Base-by-base conservation (phyloP, 2,797 vertebrate species). In the Cercopithecus neglectus region DNA sequence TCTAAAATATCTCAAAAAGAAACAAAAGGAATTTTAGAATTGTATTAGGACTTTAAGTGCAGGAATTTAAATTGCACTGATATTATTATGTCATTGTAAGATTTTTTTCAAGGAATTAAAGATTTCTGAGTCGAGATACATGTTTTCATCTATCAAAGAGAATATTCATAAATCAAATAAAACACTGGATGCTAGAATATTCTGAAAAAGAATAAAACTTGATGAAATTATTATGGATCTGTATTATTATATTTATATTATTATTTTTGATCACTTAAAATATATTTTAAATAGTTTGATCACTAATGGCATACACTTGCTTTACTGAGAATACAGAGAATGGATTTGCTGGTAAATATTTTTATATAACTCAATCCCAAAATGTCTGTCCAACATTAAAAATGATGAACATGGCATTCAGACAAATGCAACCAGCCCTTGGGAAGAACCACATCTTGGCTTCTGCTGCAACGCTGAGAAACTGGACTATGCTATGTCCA, bases 301-400 rank as follows among this genome's bases (percentile, higher is more conserved):
- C 3, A 44, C 33, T 75, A 14, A 57, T 55, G 26, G 2, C n/a
- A 90, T 36, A 41, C 24, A 78, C 17, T 81, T 84, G 24, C 81
- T 86, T 84, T 89, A 11, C 91, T 55, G 36, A 90, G 36, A 91
- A 70, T 84, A 89, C 33, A 53, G 50, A 96, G 12, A 87, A 6
- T 91, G 96, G 61, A 94, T 57, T 82, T 44, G 28, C 67, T 61
- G 61, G 74, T 72, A 93, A 92, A 67, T 79, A 70, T 84, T 46
- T 93, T 90, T 84, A 48, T 86, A 88, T 84, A 96, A 88, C 46
- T 96, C 50, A 92, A 88, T 92, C 39, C 44, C 55, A 41, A 94
- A 97, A 84, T 93, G 26, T 61, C 80, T 94, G 30, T 95, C 81
- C 95, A 97, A 94, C 88, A 96, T 97, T 88, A 95, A 94, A 97